Percentiles rank a stretch among this genome's conserved stretches.
phyloP scores from a whole-genome alignment of 2,797 vertebrate genomes.

The Bovichtus variegatus region DNA sequence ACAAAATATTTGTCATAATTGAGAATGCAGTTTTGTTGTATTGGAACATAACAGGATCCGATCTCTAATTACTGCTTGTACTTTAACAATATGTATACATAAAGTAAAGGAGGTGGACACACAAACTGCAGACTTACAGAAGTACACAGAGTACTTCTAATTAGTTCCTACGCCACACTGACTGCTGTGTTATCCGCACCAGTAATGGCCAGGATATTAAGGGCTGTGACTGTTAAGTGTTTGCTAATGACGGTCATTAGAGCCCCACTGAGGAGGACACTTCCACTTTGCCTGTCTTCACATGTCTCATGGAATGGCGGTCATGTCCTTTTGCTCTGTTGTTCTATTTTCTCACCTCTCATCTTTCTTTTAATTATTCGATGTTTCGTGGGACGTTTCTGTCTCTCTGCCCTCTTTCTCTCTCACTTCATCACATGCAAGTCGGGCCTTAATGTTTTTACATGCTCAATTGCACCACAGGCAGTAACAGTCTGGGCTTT shows the following conservation, averaged over 20 bases:
- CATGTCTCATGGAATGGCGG: constrained; percentile 31
- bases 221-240: constrained; percentile 56
- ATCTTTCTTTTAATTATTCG: constrained; percentile 9
- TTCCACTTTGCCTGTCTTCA: constrained; percentile 49
- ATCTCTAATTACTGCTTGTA: background rate
- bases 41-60: no score
- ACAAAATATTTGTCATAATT: no score
- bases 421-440: constrained; percentile 42
- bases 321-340: constrained; percentile 5
- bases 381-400: constrained; percentile 25
- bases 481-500: constrained; percentile 54
- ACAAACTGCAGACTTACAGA: background rate
- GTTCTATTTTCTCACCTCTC: constrained; percentile 35
- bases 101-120: background rate
- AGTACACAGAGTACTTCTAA: background rate
- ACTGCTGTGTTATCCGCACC: constrained; percentile 41
- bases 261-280: constrained; percentile 40
- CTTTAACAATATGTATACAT: background rate
- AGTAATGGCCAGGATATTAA: constrained; percentile 43
- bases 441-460: constrained; percentile 59
- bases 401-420: constrained; percentile 30
- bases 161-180: constrained; percentile 5
- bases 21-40: no score
- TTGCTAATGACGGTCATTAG: constrained; percentile 64
- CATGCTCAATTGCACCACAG: constrained; percentile 69